These are phyloP conservation scores for Mobula birostris DNA, from an alignment of 2,113 vertebrate genomes.

Conservation along the genomic window DNA sequence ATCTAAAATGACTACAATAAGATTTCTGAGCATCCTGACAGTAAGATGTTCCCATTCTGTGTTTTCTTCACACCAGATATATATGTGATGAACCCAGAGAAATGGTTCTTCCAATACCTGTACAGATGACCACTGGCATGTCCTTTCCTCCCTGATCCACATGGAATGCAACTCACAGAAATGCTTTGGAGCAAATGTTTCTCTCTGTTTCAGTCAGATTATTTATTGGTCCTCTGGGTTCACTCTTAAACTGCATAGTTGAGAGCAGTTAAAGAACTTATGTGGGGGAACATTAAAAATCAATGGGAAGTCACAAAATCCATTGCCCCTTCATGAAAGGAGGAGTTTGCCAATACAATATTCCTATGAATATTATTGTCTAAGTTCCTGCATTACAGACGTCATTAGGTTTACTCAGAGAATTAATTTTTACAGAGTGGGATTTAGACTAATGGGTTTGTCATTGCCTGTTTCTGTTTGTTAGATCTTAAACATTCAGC, in stretches of 20 bases:
- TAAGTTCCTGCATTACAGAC: background rate
- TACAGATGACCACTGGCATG: background rate
- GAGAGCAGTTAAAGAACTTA: background rate
- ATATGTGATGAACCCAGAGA: background rate
- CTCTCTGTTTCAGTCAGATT: background rate
- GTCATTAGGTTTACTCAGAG: background rate
- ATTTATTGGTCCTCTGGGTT: background rate
- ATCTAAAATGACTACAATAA: background rate
- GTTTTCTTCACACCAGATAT: background rate
- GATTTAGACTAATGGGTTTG: background rate
- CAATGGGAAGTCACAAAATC: background rate
- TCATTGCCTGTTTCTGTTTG: background rate
- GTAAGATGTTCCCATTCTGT: background rate
- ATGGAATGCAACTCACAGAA: background rate
- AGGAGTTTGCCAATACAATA: background rate
- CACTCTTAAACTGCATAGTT: background rate
- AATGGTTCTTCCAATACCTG: background rate
- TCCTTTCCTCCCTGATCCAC: background rate
- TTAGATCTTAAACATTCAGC: background rate
- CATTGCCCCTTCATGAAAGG: background rate
- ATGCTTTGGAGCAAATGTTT: background rate
- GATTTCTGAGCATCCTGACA: background rate
- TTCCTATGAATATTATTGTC: background rate
- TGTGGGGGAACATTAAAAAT: background rate
- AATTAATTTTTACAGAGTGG: background rate